Base-by-base conservation (phyloP, 2,113 vertebrate genomes). In the Ploceus nigricollis region DNA sequence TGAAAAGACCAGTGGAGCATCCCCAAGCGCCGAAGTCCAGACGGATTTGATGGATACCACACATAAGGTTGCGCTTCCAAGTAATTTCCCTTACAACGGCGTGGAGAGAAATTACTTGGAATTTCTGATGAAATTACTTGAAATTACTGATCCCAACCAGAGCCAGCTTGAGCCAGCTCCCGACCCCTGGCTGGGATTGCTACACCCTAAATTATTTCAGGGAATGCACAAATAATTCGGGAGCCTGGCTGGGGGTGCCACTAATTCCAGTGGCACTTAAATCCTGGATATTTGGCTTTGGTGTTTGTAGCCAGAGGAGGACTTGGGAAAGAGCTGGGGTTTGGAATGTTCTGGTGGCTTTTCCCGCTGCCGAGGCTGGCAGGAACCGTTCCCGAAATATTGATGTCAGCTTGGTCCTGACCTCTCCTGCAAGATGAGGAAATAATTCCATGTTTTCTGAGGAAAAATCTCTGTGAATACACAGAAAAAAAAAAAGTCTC, bases 131-230 rank as follows among this genome's bases (percentile, higher is more conserved):
- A n/a, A n/a, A n/a, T n/a, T n/a, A n/a, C n/a, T n/a, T n/a, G n/a
- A n/a, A n/a, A n/a, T n/a, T n/a, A n/a, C n/a, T 1, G 42, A 40
- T 53, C 56, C 80, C 66, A 21, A 6, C 13, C 13, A 14, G 70
- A 82, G 48, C 58, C 16, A 6, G n/a, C 69, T 2, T 4, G 58
- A 65, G 54, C 78, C 17, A 1, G 31, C 22, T 63, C 33, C 56
- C 5, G 50, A 47, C 31, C 56, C 22, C 3, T 0, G 0, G 21
- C 1, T 58, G 63, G 35, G 20, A 42, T 37, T 45, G 47, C 61
- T n/a, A 4, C 12, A 39, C 40, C 84, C 31, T 30, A 31, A 87
- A 42, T 16, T 7, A 8, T 48, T 60, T 20, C 31, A 40, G 58
- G 42, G 30, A 72, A 44, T 4, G 13, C 35, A n/a, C 35, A 40